Conservation (phyloP, 2,797 vertebrate species). For the Spondyliosoma cantharus region DNA sequence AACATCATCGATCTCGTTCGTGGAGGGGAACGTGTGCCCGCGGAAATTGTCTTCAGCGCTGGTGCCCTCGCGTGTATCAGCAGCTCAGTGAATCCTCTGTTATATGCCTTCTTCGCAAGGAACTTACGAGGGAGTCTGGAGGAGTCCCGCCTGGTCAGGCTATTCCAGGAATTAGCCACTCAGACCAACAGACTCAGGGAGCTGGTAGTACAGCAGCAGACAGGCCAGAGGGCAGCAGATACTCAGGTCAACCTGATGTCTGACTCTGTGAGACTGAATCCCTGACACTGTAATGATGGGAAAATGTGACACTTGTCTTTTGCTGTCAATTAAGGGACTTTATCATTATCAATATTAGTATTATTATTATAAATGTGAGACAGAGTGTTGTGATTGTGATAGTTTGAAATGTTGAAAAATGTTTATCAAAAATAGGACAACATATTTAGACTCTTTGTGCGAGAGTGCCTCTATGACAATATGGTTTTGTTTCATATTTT, state of each 20-base stretch:
- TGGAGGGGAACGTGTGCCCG: slow-evolving; percentile 66
- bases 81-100: slow-evolving; percentile 86
- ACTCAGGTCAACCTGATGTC: slow-evolving; percentile 2
- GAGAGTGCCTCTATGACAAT: no score
- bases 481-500: no score
- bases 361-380: no score
- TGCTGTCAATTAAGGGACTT: background rate
- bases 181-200: slow-evolving; percentile 56
- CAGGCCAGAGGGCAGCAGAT: slow-evolving; percentile 53
- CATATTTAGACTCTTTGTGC: no score
- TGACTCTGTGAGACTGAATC: background rate
- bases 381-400: background rate
- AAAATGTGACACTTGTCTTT: background rate
- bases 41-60: slow-evolving; percentile 65
- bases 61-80: slow-evolving; percentile 86
- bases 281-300: background rate
- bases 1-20: slow-evolving; percentile 74
- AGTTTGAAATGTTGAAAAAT: background rate
- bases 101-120: slow-evolving; percentile 82
- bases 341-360: no score
- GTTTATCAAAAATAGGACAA: no score
- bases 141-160: slow-evolving; percentile 73
- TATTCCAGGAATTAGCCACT: slow-evolving; percentile 83
- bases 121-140: slow-evolving; percentile 77
- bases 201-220: slow-evolving; percentile 43